Base-by-base conservation (phyloP, 1,140 invertebrate genomes). In the Probaryconus sp. region DNA sequence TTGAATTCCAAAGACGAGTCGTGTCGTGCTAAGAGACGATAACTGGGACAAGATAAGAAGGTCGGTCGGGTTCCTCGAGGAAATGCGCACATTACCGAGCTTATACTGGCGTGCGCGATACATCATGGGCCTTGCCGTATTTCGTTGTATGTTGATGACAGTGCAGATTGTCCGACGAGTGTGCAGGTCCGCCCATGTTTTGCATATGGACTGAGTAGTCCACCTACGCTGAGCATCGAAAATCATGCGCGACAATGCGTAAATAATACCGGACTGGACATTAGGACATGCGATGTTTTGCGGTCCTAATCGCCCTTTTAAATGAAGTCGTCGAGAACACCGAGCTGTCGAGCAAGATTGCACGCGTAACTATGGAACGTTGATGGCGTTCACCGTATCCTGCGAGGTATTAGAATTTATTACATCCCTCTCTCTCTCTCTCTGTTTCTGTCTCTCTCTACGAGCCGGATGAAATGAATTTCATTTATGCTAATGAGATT, bases 121-220 rank as follows among this genome's bases (percentile, higher is more conserved):
- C 65, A 78, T 82, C 80, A 77, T 68, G 67, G 65, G 74, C 37
- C 40, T 48, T 28, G 51, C 65, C 33, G 72, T 64, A 75, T 76
- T 77, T 77, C 70, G 71, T 70, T 70, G 79, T 76, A 81, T 71
- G 82, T 68, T 76, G 81, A 83, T 83, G 82, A 83, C 82, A 83
- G 81, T 73, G 78, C 68, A 80, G 81, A 83, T 82, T 81, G 78
- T 70, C 69, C 58, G 31, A 58, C 38, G 63, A 73, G 58, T 45
- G 37, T 43, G 37, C 79, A 24, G 78, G 69, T 74, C 79, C 81
- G 74, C 80, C 79, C 79, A 79, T 81, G 75, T 73, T 82, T 84
- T 81, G 79, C 80, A 83, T 83, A 80, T 40, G 67, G 55, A 43
- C 40, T 28, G 26, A 37, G 24, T 45, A 31, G 64, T 58, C 70